phyloP scores from a whole-genome alignment of 2,113 vertebrate species.

The Zingel zingel region DNA sequence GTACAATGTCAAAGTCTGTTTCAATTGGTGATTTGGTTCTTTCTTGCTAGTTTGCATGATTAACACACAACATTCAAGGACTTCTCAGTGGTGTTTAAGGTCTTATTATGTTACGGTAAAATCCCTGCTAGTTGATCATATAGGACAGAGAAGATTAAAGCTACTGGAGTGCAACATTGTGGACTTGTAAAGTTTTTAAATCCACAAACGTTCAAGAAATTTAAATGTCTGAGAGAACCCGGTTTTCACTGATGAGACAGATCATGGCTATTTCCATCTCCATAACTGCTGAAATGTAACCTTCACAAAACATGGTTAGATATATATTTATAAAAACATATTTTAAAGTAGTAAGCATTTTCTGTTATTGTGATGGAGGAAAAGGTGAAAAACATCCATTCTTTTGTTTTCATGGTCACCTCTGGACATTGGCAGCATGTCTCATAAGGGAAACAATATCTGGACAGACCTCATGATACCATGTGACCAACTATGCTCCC shows the following conservation, averaged over 20 bases:
- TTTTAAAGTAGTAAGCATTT: background rate
- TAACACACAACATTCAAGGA: background rate
- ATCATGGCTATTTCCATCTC: too few species aligned
- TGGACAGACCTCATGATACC: background rate
- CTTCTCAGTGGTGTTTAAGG: background rate
- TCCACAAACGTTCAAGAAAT: background rate
- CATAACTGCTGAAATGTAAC: background rate
- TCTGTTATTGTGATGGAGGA: background rate
- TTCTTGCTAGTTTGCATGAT: conserved; percentile 6
- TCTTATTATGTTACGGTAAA: background rate
- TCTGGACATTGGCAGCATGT: background rate
- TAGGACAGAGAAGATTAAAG: background rate
- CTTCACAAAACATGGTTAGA: background rate
- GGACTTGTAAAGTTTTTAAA: background rate
- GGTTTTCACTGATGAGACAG: too few species aligned
- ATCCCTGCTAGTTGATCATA: background rate
- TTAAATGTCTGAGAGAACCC: background rate
- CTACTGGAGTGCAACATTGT: background rate
- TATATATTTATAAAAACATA: too few species aligned
- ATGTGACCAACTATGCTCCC: background rate
- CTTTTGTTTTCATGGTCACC: background rate
- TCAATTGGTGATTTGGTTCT: background rate
- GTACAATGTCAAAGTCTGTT: accelerated
- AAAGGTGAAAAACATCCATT: background rate
- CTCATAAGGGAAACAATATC: background rate